Evolutionary conservation across 2,888 invertebrate species (phyloP).

Genomic region (Tipula helvola): DNA sequence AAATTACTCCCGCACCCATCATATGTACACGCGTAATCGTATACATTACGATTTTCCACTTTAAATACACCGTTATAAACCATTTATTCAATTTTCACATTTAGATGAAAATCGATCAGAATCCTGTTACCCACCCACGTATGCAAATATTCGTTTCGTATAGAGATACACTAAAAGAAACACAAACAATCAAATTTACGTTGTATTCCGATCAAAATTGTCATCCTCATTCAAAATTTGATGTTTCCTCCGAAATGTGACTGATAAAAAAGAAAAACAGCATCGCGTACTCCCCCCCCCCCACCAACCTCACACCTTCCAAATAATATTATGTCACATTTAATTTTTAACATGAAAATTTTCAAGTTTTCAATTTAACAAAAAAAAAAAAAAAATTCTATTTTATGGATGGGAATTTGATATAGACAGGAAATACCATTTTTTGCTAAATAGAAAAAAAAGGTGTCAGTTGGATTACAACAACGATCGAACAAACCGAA

Average conservation of each 20-base stretch:
- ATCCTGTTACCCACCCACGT: not conserved
- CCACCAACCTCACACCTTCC: not conserved
- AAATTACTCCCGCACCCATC: not conserved
- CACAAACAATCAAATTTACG: not conserved
- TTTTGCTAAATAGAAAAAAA: not conserved
- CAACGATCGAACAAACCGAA: not conserved
- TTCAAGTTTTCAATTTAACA: not conserved
- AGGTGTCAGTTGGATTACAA: not conserved
- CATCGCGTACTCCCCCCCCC: not conserved
- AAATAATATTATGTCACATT: not conserved
- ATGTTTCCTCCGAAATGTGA: not conserved
- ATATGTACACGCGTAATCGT: not conserved
- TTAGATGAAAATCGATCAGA: not conserved
- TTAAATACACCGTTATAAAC: not conserved
- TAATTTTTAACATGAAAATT: not conserved
- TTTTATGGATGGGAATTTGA: conserved; percentile 1
- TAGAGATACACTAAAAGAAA: not conserved
- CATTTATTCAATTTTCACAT: not conserved
- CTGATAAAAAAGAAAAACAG: not conserved
- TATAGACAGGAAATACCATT: conserved; percentile 4
- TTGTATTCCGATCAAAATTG: not conserved
- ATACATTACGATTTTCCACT: not conserved
- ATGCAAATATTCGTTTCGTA: not conserved
- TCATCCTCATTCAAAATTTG: not conserved
- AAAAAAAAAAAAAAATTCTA: not conserved